Percentiles rank a stretch among this genome's conserved stretches.
These are phyloP conservation scores for Nematopogon swammerdamellus DNA, from an alignment of 2,888 invertebrate genomes.

Conservation along the genomic window DNA sequence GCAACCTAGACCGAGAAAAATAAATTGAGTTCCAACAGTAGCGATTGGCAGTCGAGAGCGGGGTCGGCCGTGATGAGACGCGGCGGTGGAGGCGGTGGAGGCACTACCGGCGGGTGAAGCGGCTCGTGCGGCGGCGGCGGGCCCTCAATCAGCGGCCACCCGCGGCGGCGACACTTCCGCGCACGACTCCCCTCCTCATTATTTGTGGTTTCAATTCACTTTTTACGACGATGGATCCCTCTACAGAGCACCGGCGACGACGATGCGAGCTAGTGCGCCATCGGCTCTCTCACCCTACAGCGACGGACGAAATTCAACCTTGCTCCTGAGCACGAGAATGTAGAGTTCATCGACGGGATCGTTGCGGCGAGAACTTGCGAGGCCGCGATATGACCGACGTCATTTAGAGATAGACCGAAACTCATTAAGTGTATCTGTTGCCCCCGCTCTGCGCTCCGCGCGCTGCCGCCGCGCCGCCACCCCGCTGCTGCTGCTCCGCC, in stretches of 20 bases:
- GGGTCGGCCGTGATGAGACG: constrained; percentile 8
- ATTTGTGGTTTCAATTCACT: constrained; percentile 55
- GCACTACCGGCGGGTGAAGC: constrained; percentile 8
- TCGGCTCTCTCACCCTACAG: no score
- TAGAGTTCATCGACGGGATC: no score
- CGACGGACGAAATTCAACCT: no score
- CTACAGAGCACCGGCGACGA: neutral
- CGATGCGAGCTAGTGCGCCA: neutral
- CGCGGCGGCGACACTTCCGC: constrained; percentile 34
- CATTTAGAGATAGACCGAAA: constrained; percentile 4
- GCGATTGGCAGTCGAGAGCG: neutral
- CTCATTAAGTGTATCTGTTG: constrained; percentile 11
- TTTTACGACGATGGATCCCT: constrained; percentile 27
- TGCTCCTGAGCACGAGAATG: no score
- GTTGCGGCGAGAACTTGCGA: constrained; percentile 4
- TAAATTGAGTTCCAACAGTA: neutral
- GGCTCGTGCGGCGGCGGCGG: no score
- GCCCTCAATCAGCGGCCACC: constrained; percentile 27
- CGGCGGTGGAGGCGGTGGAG: constrained; percentile 18
- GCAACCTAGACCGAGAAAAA: neutral
- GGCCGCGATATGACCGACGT: neutral
- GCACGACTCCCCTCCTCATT: constrained; percentile 29
- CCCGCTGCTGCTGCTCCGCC: no score
- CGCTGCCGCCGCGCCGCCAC: neutral
- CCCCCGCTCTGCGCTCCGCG: neutral